Evolutionary conservation across 2,113 vertebrate genomes (phyloP), one percentile per base, ranked within the genome.

Genomic region (Crotalus horridus): DNA sequence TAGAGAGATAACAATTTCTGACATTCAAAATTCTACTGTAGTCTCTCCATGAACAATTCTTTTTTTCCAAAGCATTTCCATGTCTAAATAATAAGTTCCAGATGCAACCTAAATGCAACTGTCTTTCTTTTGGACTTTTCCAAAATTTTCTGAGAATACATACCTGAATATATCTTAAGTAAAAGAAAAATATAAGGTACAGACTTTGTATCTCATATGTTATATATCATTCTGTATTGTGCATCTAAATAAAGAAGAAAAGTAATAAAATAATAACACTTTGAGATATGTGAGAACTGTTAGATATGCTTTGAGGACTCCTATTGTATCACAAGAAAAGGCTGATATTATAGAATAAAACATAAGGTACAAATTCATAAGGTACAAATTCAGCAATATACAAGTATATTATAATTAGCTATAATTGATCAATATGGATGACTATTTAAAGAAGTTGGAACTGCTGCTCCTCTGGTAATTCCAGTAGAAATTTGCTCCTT

Each of bases 401-500:
- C 7, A 81, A 74, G 90, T 85, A 23, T 92, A 53, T 87, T 85
- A n/a, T 55, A 55, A 55, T 33, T 95, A 95, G 95, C 91, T 88
- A 74, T 59, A 21, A 93, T 95, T 90, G 92, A 94, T 94, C 94
- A 96, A 43, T 90, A 88, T 93, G 92, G 85, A 91, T 96, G 95
- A 95, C 87, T 92, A 95, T 90, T 95, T 96, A 96, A 96, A 81
- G 93, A 96, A 96, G 4, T 85, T 95, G 95, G 92, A 95, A 95
- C 95, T 94, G 21, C 74, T 58, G 90, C 88, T 97, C 94, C 95
- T 96, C 96, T 97, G 97, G 95, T 95, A 97, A 97, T 94, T 97
- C 96, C 96, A 96, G 93, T 91, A 94, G 97, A 89, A 55, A 97
- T 97, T 96, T 97, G 95, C 91, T 94, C 95, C 95, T 96, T 96